Percentiles rank a stretch among this genome's conserved stretches.
Evolutionary conservation across 2,888 invertebrate species (phyloP).

Genomic region (Trissolcus japonicus): DNA sequence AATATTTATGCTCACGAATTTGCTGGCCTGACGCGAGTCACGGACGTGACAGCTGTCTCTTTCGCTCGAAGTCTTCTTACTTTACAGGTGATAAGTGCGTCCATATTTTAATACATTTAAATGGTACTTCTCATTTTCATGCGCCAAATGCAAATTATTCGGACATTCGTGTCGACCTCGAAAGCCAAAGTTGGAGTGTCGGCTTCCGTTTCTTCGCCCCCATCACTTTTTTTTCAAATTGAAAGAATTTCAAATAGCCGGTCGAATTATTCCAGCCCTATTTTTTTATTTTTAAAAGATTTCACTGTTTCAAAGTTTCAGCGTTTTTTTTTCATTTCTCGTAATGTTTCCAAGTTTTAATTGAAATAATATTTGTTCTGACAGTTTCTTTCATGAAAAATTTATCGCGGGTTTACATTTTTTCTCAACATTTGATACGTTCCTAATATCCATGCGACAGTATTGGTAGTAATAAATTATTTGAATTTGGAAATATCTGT

Average conservation of each 20-base stretch:
- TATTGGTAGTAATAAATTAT: conserved; percentile 9
- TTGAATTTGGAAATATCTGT: conserved; percentile 27
- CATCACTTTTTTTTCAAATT: too few relatives aligned
- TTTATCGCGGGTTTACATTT: conserved; percentile 3
- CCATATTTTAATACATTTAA: conserved; percentile 52
- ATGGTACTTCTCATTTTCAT: conserved; percentile 36
- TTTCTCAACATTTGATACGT: background rate
- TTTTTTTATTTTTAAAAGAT: too few relatives aligned
- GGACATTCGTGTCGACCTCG: conserved; percentile 23
- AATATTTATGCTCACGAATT: conserved; percentile 54
- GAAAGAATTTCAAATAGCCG: conserved; percentile 4
- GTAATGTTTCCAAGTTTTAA: too few relatives aligned
- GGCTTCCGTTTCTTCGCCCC: conserved; percentile 7
- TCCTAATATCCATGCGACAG: background rate
- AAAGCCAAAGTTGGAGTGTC: background rate
- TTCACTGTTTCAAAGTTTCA: too few relatives aligned
- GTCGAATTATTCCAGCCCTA: too few relatives aligned
- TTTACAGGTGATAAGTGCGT: conserved; percentile 49
- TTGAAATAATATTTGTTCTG: too few relatives aligned
- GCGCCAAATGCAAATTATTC: conserved; percentile 45
- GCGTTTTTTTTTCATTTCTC: conserved; percentile 10
- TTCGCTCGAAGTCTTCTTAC: conserved; percentile 50
- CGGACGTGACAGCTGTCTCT: conserved; percentile 53
- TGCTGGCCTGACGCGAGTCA: conserved; percentile 42
- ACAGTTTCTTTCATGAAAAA: too few relatives aligned